Conservation (phyloP, 2,888 invertebrate genomes). For the Cryptus armator region DNA sequence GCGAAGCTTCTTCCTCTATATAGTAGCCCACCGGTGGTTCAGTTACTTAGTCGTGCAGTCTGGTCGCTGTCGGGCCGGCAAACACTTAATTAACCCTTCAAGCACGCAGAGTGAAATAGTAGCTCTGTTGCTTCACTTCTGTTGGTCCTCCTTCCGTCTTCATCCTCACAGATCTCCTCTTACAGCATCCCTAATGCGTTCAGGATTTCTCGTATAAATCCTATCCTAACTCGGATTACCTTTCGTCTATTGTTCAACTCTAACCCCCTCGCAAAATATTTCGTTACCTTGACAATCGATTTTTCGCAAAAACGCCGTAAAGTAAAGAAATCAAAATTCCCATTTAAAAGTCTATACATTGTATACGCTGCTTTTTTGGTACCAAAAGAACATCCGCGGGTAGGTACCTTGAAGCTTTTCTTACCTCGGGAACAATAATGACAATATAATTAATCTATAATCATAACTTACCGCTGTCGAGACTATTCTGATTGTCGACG, state of each 20-base stretch:
- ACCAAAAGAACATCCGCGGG: too few relatives aligned
- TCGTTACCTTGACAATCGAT: too few relatives aligned
- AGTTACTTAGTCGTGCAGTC: slow-evolving; percentile 69
- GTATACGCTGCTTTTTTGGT: neutral
- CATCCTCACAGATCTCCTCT: slow-evolving; percentile 19
- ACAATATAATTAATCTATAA: neutral
- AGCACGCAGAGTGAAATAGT: slow-evolving; percentile 73
- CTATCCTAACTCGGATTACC: slow-evolving; percentile 3
- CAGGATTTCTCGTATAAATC: slow-evolving; percentile 7
- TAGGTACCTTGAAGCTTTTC: too few relatives aligned
- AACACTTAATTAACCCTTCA: slow-evolving; percentile 81
- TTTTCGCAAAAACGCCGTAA: neutral
- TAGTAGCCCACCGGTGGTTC: slow-evolving; percentile 30
- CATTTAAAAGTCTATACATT: neutral
- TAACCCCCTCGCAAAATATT: neutral
- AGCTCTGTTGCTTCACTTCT: slow-evolving; percentile 65
- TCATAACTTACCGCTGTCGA: slow-evolving; percentile 80
- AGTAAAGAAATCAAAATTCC: neutral
- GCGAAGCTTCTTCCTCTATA: slow-evolving; percentile 6
- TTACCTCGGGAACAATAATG: neutral
- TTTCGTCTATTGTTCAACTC: neutral
- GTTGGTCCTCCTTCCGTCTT: slow-evolving; percentile 34
- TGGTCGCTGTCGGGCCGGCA: slow-evolving; percentile 75
- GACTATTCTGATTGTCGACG: slow-evolving; percentile 81
- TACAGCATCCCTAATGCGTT: slow-evolving; percentile 9